Evolutionary conservation across 2,113 vertebrate genomes (phyloP), one percentile per base, ranked within the genome.

Genomic region (Cololabis saira): DNA sequence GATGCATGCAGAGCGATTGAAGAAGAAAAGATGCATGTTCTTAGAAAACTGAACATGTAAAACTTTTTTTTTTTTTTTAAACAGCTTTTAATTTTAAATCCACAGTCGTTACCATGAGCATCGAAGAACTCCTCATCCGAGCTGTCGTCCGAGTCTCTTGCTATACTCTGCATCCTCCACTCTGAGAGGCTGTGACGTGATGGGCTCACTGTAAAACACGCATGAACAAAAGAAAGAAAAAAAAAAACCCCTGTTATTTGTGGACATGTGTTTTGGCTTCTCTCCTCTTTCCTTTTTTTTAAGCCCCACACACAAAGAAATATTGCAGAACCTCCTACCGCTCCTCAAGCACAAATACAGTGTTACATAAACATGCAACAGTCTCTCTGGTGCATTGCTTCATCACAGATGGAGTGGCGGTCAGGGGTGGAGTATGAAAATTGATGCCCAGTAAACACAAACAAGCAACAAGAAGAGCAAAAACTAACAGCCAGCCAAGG

Each of bases 111-210:
- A 98, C 96, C 97, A 14, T 97, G 92, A 15, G 97, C 96, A 51
- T 98, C 97, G n/a, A 98, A 98, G 93, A 97, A 98, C 90, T 98
- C 96, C 12, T 98, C 97, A 0, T 98, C 97, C 0, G 96, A 96
- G 92, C 96, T 96, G 84, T 97, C 96, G 0, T 98, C 97, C 0
- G 97, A 98, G 88, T 98, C 96, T 54, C 96, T 90, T 33, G 96
- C 97, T 12, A 98, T 98, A 78, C 97, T 98, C 92, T 98, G 95
- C 97, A 98, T 98, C 83, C 97, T 94, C 97, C 97, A 98, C 86
- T 98, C 96, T 0, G 95, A 96, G 85, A 98, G 90, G 91, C 95
- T 97, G 88, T 97, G 97, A 71, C 94, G 94, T 1, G 96, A 97
- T 8, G 97, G 97, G 47, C 97, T 98, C 42, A 91, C 96, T 97